Percentiles rank a stretch among this genome's conserved stretches.
phyloP scores from a whole-genome alignment of 2,113 vertebrate genomes.

The Prunella fulvescens region DNA sequence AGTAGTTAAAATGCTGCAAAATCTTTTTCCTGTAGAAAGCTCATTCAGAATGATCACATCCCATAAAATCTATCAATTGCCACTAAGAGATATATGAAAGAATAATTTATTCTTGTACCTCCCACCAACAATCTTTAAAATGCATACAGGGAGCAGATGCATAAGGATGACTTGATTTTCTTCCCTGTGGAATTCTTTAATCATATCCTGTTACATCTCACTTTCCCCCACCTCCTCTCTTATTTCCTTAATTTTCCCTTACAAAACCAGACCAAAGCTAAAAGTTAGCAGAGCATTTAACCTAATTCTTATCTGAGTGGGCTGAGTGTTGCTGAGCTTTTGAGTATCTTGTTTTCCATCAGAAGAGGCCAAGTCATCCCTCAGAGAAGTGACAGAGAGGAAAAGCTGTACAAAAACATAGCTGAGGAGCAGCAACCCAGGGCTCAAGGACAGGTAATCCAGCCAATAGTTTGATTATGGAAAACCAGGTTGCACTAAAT shows the following conservation, averaged over 20 bases:
- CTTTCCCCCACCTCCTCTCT: too few species aligned
- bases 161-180: not conserved
- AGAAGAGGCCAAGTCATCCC: not conserved
- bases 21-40: not conserved
- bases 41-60: not conserved
- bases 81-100: not conserved
- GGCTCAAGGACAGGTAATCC: not conserved
- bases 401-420: not conserved
- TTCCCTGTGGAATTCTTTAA: not conserved
- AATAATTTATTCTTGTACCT: not conserved
- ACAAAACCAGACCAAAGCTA: not conserved
- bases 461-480: rapidly evolving
- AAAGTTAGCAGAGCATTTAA: not conserved
- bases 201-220: not conserved
- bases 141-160: not conserved
- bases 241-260: not conserved
- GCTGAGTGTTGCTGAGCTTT: not conserved
- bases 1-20: rapidly evolving
- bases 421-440: not conserved
- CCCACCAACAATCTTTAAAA: not conserved
- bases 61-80: not conserved
- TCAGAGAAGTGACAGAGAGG: not conserved
- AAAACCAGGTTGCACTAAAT: not conserved
- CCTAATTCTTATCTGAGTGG: not conserved
- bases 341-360: not conserved